Evolutionary conservation across 2,797 vertebrate species (phyloP).

Genomic region (Bradypus variegatus): DNA sequence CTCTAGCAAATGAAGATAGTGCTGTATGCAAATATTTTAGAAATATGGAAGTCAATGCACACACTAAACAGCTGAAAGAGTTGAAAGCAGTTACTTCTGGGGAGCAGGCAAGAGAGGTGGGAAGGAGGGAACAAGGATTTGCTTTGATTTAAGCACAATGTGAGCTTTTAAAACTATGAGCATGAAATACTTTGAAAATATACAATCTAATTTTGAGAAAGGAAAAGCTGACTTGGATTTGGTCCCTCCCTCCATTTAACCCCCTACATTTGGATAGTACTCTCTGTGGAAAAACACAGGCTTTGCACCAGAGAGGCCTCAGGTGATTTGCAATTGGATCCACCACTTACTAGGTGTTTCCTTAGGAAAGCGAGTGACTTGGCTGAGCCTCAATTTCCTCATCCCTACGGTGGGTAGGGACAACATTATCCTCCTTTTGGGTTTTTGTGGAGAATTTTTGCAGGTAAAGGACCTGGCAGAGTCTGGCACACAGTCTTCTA

Average conservation of each 20-base stretch:
- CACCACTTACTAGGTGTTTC: background rate
- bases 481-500: background rate
- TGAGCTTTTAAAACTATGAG: background rate
- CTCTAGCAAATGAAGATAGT: too few relatives aligned
- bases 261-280: rapidly evolving
- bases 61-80: background rate
- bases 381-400: background rate
- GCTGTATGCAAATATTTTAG: background rate
- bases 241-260: background rate
- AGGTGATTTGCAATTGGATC: background rate
- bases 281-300: rapidly evolving
- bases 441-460: background rate
- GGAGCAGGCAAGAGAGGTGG: background rate
- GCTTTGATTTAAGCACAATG: background rate
- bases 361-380: background rate
- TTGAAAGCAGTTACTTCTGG: background rate
- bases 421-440: background rate
- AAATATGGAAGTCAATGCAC: background rate
- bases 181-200: background rate
- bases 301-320: background rate
- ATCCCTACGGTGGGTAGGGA: background rate
- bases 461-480: background rate
- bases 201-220: background rate
- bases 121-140: background rate
- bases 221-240: background rate